Evolutionary conservation across 2,113 vertebrate species (phyloP), one percentile per base, ranked within the genome.

Genomic region (Megaceryle torquata): DNA sequence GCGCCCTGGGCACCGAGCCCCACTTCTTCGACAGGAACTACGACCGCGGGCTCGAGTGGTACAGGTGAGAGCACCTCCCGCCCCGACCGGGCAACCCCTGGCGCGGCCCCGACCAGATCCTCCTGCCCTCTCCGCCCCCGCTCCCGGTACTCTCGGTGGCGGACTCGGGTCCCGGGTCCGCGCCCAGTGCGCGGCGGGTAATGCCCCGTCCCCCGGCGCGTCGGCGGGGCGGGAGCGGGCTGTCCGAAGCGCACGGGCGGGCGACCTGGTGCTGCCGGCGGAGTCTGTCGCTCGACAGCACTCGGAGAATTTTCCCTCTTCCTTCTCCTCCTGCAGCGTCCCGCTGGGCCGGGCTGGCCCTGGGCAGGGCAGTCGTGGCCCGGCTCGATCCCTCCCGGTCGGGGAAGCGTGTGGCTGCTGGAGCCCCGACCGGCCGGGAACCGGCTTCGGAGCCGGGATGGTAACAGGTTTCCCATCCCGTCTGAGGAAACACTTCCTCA

Each of bases 1-100:
- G 99, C 94, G 99, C 99, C 2, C 96, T 99, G 85, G 99, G 99
- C 91, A 99, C 99, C 9, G 99, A 99, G 97, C 98, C 99, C 56
- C 99, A 99, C 98, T 99, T 99, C 98, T 99, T 99, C 97, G 99
- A 99, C 98, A 97, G 99, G 84, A 99, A 99, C 98, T 99, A 99
- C 96, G 98, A 99, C 88, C 98, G 98, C 87, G 99, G 99, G 71
- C 97, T 99, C 91, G 98, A 99, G 93, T 99, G 99, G 99, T 99
- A 99, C 99, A 99, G 99, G 99, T 99, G 98, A 98, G 98, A 54
- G 89, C 35, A 46, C 6, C 24, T 39, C 41, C 33, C 9, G 41
- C 54, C 31, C 39, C 37, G 15, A 63, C 37, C n/a, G 59, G 59
- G 21, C 22, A 57, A 56, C 39, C 17, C 26, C 16, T 43, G 28